Evolutionary conservation across 2,113 vertebrate species (phyloP), one percentile per base, ranked within the genome.

Genomic region (Melanocharis versteri): DNA sequence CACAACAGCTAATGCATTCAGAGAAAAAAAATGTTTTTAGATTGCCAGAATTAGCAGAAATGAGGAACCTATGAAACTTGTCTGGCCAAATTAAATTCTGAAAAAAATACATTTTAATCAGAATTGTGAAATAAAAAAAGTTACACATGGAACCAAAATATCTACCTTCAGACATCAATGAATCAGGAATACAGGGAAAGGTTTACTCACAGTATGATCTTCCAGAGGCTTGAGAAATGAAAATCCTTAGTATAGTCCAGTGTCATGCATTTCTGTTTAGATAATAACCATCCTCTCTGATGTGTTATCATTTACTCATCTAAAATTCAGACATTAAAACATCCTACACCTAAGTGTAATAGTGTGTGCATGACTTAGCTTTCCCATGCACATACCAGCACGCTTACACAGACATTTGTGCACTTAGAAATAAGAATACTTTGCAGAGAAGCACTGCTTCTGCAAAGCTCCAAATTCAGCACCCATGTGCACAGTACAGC

Each of bases 211-310:
- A 95, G 60, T 78, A 53, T 57, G 26, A 56, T 89, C 78, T 84
- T 90, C 66, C 60, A 96, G 72, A 87, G 35, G 72, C 68, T 90
- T 69, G 48, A 93, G 77, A 95, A 94, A 87, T 57, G 56, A 95
- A 71, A 91, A 61, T 64, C 75, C 33, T 72, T 85, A 70, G 47
- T 56, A 65, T 33, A 95, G 87, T 94, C 33, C 79, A 92, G 40
- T 61, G 28, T 53, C 84, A 82, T 39, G 69, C 13, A 60, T 44
- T 91, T 85, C 85, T 83, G 28, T 45, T 83, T 85, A 88, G 23
- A 83, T 35, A 66, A 23, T 72, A 85, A 93, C 42, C 44, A 77
- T 42, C 80, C 21, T 92, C n/a, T 75, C 81, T 68, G 22, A 6
- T 35, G 10, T 72, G 23, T 80, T 89, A 87, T 47, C 48, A 51